These are phyloP conservation scores for Cotesia glomerata DNA, from an alignment of 1,140 invertebrate genomes.

Conservation along the genomic window DNA sequence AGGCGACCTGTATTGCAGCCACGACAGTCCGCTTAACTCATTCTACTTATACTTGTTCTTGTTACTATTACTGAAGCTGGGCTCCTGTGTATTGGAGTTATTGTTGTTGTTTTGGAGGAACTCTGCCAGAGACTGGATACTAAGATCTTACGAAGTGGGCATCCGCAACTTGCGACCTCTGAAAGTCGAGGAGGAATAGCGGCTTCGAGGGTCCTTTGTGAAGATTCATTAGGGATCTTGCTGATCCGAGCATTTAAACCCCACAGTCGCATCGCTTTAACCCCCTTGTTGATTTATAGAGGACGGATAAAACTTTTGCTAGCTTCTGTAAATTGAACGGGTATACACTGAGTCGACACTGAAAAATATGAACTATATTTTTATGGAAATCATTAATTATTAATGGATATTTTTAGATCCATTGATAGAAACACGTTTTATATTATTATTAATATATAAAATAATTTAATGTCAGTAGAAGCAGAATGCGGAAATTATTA, in stretches of 20 bases:
- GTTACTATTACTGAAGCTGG: slow-evolving; percentile 4
- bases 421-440: too few species aligned
- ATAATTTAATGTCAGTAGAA: too few species aligned
- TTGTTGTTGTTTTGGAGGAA: slow-evolving; percentile 33
- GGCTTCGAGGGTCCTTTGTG: slow-evolving; percentile 43
- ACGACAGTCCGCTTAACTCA: slow-evolving; percentile 20
- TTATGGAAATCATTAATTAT: too few species aligned
- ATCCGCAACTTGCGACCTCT: slow-evolving; percentile 46
- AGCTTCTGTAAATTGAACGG: neutral
- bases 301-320: neutral
- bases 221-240: slow-evolving; percentile 54
- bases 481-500: too few species aligned
- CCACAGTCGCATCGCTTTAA: slow-evolving; percentile 4
- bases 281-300: slow-evolving; percentile 10
- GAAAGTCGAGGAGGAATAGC: slow-evolving; percentile 42
- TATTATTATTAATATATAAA: too few species aligned
- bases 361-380: neutral
- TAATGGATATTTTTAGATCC: too few species aligned
- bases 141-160: slow-evolving; percentile 42
- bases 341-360: neutral
- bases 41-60: slow-evolving; percentile 40
- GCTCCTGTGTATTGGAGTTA: neutral
- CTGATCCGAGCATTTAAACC: slow-evolving; percentile 50
- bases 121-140: slow-evolving; percentile 46
- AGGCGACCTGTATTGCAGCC: slow-evolving; percentile 14